Evolutionary conservation across 1,140 invertebrate genomes (phyloP), one percentile per base, ranked within the genome.

Genomic region (Apocrypta bakeri): DNA sequence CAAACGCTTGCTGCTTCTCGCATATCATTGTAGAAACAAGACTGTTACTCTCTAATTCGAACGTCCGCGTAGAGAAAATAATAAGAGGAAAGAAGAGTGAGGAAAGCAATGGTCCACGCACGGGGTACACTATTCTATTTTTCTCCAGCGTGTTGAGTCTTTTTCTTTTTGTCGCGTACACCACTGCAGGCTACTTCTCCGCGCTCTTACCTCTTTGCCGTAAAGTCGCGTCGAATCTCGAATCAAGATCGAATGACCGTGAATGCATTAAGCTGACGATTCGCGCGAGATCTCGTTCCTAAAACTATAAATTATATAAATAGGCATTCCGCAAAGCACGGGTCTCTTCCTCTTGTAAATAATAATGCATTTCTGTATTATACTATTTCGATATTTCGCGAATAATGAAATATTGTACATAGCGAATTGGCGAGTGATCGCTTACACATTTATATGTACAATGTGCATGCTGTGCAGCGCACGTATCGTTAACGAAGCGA

Each of bases 241-340:
- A 82, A 82, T 85, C 85, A 83, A 82, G 79, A 85, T 75, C 79
- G 80, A 83, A 81, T 80, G 66, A 77, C 66, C 42, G 48, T 80
- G 66, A 77, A 48, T 29, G 48, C 48, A 63, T 77, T 78, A 40
- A 82, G 64, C 31, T 73, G 64, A 71, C 80, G 63, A 69, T 78
- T 71, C 84, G 87, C 85, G 88, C 84, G 88, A 90, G 88, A 89
- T 85, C 85, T 83, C 89, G 90, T 91, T 91, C 89, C 91, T 90
- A 91, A 90, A 89, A 89, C 89, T 90, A 85, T 87, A 86, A 86
- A n/a, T 73, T 61, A 25, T 63, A 63, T 31, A 0, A 92, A 90
- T 69, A 17, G 37, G 86, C 87, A 87, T 77, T 68, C 80, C 80
- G 61, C 75, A 7, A 27, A 24, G 14, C 14, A 14, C 24, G 63